Percentiles rank a stretch among this genome's conserved stretches.
phyloP scores from a whole-genome alignment of 2,888 invertebrate genomes.

The Polyommatus icarus region DNA sequence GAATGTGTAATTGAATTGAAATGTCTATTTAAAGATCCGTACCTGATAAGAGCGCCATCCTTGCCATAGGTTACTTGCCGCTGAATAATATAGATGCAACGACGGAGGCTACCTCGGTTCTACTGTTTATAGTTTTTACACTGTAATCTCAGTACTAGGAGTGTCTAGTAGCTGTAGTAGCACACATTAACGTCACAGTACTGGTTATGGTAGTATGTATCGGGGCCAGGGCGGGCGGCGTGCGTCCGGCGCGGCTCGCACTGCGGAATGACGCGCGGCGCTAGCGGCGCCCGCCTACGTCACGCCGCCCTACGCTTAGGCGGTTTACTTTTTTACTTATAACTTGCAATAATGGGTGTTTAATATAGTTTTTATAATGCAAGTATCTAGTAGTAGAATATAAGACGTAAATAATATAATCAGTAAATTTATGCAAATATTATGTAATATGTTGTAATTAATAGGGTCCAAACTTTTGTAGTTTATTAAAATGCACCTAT shows the following conservation, averaged over 20 bases:
- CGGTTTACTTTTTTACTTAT: constrained; percentile 38
- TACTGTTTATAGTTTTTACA: constrained; percentile 48
- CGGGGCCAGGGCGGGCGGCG: constrained; percentile 54
- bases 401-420: neutral
- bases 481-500: too few relatives aligned
- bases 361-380: too few relatives aligned
- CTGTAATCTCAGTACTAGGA: constrained; percentile 50
- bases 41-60: constrained; percentile 76
- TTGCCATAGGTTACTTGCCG: constrained; percentile 66
- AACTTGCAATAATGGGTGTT: neutral
- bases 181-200: constrained; percentile 68
- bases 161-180: constrained; percentile 50
- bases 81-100: constrained; percentile 77
- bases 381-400: neutral
- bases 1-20: constrained; percentile 13
- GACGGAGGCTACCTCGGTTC: constrained; percentile 61
- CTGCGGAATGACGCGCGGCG: constrained; percentile 72
- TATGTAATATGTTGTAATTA: too few relatives aligned
- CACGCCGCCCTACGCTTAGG: constrained; percentile 55
- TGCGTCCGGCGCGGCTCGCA: constrained; percentile 64
- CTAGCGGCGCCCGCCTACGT: constrained; percentile 49
- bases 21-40: constrained; percentile 51
- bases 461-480: too few relatives aligned
- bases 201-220: constrained; percentile 47
- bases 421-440: too few relatives aligned